Conservation (phyloP, 2,888 invertebrate genomes). For the Sicus ferrugineus region DNA sequence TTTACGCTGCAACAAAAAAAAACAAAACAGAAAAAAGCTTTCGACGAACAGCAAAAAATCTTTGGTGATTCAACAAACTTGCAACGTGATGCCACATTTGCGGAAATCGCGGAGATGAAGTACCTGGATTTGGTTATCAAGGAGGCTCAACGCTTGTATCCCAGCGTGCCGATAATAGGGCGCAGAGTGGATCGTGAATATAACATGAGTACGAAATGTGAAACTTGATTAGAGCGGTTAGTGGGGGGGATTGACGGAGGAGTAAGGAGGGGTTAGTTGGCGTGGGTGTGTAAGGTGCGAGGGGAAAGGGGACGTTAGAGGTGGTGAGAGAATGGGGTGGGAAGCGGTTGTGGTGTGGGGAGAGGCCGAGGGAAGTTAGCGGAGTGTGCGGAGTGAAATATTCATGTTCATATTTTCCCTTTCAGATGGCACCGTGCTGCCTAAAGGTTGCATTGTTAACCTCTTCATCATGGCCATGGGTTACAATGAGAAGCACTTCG, state of each 20-base stretch:
- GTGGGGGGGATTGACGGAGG: too few species aligned
- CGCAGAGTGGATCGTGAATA: conserved; percentile 52
- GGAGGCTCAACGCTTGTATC: conserved; percentile 57
- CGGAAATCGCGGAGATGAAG: conserved; percentile 58
- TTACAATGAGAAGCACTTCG: conserved; percentile 54
- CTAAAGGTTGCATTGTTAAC: conserved; percentile 50
- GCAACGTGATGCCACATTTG: conserved; percentile 52
- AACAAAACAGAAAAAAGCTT: conserved; percentile 61
- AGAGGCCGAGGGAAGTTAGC: too few species aligned
- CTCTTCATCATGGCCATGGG: conserved; percentile 53
- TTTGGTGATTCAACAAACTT: conserved; percentile 55
- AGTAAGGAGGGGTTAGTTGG: too few species aligned
- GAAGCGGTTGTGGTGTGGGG: too few species aligned
- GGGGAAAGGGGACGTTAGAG: too few species aligned
- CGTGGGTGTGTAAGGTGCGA: too few species aligned
- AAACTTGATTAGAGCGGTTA: too few species aligned
- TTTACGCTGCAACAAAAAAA: background rate
- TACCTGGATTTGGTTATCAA: conserved; percentile 60
- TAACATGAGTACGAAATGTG: conserved; percentile 49
- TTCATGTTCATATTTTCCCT: background rate
- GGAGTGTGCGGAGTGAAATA: too few species aligned
- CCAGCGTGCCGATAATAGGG: conserved; percentile 58
- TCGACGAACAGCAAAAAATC: conserved; percentile 65
- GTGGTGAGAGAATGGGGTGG: too few species aligned
- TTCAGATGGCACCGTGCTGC: conserved; percentile 57